Evolutionary conservation across 1,140 invertebrate species (phyloP).

Genomic region (Subanguina moxae): DNA sequence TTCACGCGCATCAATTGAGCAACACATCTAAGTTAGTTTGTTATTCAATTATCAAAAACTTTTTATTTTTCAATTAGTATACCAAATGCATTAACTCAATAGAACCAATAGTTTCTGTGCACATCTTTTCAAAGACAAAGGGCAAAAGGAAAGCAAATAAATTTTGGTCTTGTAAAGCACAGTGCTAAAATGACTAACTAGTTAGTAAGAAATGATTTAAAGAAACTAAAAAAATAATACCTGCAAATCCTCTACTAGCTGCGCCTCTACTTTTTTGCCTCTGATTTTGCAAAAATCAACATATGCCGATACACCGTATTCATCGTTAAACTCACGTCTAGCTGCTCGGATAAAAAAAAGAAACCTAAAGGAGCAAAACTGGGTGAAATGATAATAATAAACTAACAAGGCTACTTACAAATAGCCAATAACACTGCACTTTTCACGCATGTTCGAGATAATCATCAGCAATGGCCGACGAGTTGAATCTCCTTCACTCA

Average conservation of each 20-base stretch:
- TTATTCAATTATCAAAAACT: too few species aligned
- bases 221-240: conserved; percentile 8
- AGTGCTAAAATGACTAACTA: conserved; percentile 23
- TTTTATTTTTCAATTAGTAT: conserved; percentile 3
- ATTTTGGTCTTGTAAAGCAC: conserved; percentile 23
- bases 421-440: conserved; percentile 20
- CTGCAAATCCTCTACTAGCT: conserved; percentile 23
- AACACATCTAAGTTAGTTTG: too few species aligned
- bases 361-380: conserved; percentile 5
- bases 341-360: conserved; percentile 11
- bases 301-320: conserved; percentile 14
- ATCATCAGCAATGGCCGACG: conserved; percentile 22
- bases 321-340: not conserved
- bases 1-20: conserved; percentile 16
- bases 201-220: not conserved
- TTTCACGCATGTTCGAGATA: conserved; percentile 28
- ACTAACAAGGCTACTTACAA: not conserved
- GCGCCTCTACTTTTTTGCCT: conserved; percentile 9
- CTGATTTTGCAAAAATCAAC: conserved; percentile 12
- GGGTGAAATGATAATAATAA: too few species aligned
- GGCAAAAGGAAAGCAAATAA: conserved; percentile 26
- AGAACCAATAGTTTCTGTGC: not conserved
- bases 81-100: conserved; percentile 26
- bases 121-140: conserved; percentile 19
- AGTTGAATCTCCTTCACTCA: conserved; percentile 14